These are phyloP conservation scores for Actinopyga echinites DNA, from an alignment of 53 echinoderm and acorn worm species.

Conservation along the genomic window DNA sequence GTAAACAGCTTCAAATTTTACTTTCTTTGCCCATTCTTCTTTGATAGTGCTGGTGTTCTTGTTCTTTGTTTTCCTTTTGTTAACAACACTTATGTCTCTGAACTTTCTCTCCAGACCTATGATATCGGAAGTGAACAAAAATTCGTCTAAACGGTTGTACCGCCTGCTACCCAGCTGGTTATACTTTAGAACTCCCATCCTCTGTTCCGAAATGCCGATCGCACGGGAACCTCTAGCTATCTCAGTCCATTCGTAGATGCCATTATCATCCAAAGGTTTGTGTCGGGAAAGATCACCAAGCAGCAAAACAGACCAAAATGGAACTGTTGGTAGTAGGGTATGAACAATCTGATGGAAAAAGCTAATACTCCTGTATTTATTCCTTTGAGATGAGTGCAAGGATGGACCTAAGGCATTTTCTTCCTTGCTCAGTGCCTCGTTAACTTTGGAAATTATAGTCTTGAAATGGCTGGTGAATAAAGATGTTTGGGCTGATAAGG, in stretches of 20 bases:
- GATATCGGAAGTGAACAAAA: neutral
- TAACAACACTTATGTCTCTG: neutral
- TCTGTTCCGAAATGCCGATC: neutral
- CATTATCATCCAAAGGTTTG: neutral
- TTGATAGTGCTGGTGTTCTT: neutral
- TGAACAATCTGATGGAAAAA: constrained; percentile 11
- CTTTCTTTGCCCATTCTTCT: constrained; percentile 16
- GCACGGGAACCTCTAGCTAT: neutral
- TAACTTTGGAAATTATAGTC: neutral
- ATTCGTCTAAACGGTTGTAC: neutral
- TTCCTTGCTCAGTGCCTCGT: neutral
- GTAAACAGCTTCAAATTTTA: no score
- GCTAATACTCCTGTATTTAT: constrained; percentile 8
- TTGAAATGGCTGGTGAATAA: neutral
- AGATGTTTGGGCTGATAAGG: neutral
- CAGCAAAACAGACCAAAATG: constrained; percentile 4
- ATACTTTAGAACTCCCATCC: constrained; percentile 1
- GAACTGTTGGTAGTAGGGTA: constrained; percentile 1
- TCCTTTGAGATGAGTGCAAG: neutral
- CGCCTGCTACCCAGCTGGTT: neutral
- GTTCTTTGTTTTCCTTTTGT: neutral
- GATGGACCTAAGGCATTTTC: neutral
- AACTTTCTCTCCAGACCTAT: constrained; percentile 7
- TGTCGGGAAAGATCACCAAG: neutral
- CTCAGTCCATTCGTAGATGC: neutral